Evolutionary conservation across 2,797 vertebrate genomes (phyloP).

Genomic region (Phalanger gymnotis): DNA sequence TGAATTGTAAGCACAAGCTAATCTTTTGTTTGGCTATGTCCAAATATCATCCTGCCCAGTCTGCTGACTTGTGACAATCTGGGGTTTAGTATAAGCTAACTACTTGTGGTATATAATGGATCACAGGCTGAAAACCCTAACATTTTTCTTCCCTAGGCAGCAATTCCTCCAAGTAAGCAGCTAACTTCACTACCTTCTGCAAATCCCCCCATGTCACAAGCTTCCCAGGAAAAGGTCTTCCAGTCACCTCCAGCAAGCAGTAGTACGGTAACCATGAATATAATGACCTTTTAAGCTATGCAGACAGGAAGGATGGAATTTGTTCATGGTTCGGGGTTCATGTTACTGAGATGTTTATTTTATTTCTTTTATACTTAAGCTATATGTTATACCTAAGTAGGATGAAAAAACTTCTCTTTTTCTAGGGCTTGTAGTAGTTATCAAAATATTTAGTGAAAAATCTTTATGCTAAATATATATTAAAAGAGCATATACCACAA

Average conservation of each 20-base stretch:
- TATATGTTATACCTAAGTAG: neutral
- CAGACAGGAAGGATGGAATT: conserved; percentile 89
- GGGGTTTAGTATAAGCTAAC: conserved; percentile 80
- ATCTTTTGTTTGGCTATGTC: conserved; percentile 82
- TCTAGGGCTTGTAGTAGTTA: conserved; percentile 8
- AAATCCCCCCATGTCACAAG: conserved; percentile 81
- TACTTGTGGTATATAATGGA: conserved; percentile 76
- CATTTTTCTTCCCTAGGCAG: conserved; percentile 79
- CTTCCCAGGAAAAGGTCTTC: conserved; percentile 84
- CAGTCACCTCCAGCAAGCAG: conserved; percentile 87
- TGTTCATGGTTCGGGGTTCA: neutral
- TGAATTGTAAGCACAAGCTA: conserved; percentile 84
- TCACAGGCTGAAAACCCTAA: conserved; percentile 75
- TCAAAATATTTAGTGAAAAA: neutral
- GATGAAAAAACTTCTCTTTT: neutral
- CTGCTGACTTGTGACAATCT: conserved; percentile 81
- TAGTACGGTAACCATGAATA: conserved; percentile 82
- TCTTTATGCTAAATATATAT: conserved; percentile 27
- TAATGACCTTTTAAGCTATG: conserved; percentile 90
- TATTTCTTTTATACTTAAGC: neutral
- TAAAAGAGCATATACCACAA: conserved; percentile 3
- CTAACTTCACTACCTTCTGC: conserved; percentile 84
- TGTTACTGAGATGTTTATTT: neutral
- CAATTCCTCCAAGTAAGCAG: conserved; percentile 81
- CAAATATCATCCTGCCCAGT: conserved; percentile 82